Evolutionary conservation across 1,140 invertebrate genomes (phyloP), one percentile per base, ranked within the genome.

Genomic region (Lucilia sericata): DNA sequence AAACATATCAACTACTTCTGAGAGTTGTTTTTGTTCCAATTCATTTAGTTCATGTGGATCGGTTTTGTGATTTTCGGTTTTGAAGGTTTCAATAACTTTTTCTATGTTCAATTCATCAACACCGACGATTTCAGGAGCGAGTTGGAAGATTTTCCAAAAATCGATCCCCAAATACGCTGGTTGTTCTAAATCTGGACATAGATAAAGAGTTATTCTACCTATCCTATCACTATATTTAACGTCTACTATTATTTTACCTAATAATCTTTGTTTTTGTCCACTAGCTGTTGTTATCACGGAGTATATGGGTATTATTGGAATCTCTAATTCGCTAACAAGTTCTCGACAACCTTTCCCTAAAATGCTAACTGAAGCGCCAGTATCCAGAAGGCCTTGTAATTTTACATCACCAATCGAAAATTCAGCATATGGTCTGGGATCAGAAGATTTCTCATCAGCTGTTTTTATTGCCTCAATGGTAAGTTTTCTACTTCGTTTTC

Each of bases 361-460:
- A 25, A 74, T 74, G 5, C 65, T 74, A 25, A 74, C 65, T 5
- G 65, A 74, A 19, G 65, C 65, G 8, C 65, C 65, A 25, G 65
- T 74, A 21, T 74, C 65, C 10, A 74, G 25, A 19, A 74, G 65
- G 25, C 65, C 65, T 25, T 21, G 17, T 21, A 74, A 10, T 74
- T 74, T 74, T 1, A 25, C n/a, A 19, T 25, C 65, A 19, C 25
- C n/a, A 25, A 74, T 25, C n/a, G n/a, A 14, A 21, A 74, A 19
- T 21, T 74, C 65, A 25, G 65, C 65, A 74, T 21, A 74, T 74
- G 25, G 25, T 74, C 65, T 74, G 9, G 65, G 65, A 21, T 74
- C 65, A 74, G n/a, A 19, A 19, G 9, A 21, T 10, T 25, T 25
- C 9, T 25, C 65, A 74, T 19, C n/a, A 10, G n/a, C 25, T 21